Evolutionary conservation across 2,888 invertebrate genomes (phyloP).

Genomic region (Archips crataeganus): DNA sequence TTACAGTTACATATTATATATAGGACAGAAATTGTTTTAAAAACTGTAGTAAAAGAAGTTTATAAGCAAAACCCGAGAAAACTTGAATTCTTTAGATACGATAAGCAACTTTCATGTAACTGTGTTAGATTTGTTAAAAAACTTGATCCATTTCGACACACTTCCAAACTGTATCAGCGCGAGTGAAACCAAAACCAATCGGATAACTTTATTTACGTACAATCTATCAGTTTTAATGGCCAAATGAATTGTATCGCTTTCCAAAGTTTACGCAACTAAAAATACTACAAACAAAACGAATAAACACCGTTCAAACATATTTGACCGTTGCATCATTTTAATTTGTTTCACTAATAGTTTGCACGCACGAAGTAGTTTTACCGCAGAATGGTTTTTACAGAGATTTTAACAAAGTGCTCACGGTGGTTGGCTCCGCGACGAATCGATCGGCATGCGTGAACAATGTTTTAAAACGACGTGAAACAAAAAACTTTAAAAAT

Average conservation of each 20-base stretch:
- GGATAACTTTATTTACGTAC: slow-evolving; percentile 25
- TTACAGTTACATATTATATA: too few species aligned
- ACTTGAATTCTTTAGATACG: not conserved
- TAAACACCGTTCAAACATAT: slow-evolving; percentile 29
- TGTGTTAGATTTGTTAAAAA: not conserved
- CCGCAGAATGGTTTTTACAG: slow-evolving; percentile 18
- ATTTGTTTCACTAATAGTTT: slow-evolving; percentile 52
- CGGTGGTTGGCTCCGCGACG: slow-evolving; percentile 56
- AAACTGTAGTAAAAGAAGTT: too few species aligned
- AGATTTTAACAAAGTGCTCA: slow-evolving; percentile 53
- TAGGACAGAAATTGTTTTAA: too few species aligned
- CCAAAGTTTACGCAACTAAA: slow-evolving; percentile 35
- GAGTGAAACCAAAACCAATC: slow-evolving; percentile 21
- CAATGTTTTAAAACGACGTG: slow-evolving; percentile 33
- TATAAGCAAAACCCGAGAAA: not conserved
- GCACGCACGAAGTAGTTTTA: slow-evolving; percentile 60
- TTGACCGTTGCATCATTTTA: slow-evolving; percentile 55
- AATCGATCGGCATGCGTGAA: slow-evolving; percentile 65
- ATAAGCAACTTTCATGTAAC: not conserved
- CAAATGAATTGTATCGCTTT: slow-evolving; percentile 41
- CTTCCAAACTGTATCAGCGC: not conserved
- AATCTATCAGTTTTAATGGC: slow-evolving; percentile 35
- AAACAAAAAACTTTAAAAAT: not conserved
- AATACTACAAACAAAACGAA: slow-evolving; percentile 33
- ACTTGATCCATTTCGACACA: slow-evolving; percentile 8